phyloP scores from a whole-genome alignment of 2,797 vertebrate genomes.

The Acrossocheilus fasciatus region DNA sequence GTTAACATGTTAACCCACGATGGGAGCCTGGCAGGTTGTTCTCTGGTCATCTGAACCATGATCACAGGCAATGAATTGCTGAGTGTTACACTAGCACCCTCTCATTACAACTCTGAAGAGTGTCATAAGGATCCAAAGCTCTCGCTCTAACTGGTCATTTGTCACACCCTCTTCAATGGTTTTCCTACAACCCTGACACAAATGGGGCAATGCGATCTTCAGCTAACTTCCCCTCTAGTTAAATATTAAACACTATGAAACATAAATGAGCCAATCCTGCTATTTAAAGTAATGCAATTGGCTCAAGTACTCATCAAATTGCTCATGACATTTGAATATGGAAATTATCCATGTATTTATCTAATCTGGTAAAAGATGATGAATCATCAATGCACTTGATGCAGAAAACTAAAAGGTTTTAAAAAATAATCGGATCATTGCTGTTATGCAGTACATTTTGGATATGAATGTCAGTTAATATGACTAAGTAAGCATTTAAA shows the following conservation, averaged over 20 bases:
- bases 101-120: conserved; percentile 64
- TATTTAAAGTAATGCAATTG: conserved; percentile 74
- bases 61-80: conserved; percentile 36
- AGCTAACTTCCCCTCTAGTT: conserved; percentile 81
- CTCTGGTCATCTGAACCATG: conserved; percentile 42
- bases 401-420: not conserved
- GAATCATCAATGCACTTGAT: conserved; percentile 59
- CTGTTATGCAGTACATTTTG: conserved; percentile 6
- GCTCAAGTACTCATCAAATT: conserved; percentile 66
- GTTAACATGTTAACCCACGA: not conserved
- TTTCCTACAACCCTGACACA: conserved; percentile 88
- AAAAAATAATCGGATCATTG: not conserved
- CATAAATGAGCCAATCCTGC: conserved; percentile 77
- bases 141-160: conserved; percentile 69
- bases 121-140: conserved; percentile 70
- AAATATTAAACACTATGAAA: conserved; percentile 83
- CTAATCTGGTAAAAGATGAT: conserved; percentile 38
- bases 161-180: conserved; percentile 83
- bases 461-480: not conserved
- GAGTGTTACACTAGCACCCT: conserved; percentile 56
- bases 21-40: conserved; percentile 28
- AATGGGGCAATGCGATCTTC: conserved; percentile 85
- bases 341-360: conserved; percentile 64
- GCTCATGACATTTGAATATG: conserved; percentile 54
- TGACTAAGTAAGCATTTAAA: conserved; percentile 1